Evolutionary conservation across 2,888 invertebrate genomes (phyloP).

Genomic region (Rhagonycha fulva): DNA sequence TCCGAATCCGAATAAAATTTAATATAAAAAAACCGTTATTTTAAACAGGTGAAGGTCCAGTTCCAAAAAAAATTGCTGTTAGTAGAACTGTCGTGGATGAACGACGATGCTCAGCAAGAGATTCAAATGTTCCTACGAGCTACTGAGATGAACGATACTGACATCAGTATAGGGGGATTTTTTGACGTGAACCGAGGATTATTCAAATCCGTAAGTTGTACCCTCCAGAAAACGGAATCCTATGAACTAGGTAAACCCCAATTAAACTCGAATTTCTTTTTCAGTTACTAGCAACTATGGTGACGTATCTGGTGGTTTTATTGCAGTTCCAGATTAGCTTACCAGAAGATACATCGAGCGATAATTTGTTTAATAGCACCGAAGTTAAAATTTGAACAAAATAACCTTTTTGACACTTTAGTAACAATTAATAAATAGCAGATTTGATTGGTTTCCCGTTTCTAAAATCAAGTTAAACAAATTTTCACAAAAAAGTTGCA

Average conservation of each 20-base stretch:
- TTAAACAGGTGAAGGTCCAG: constrained; percentile 64
- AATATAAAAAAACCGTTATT: not conserved
- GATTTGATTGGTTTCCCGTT: not conserved
- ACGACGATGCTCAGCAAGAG: constrained; percentile 75
- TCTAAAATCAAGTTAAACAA: not conserved
- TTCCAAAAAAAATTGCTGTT: constrained; percentile 75
- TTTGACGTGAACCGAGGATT: constrained; percentile 73
- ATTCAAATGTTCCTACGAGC: constrained; percentile 77
- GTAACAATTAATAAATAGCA: not conserved
- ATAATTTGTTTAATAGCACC: constrained; percentile 32
- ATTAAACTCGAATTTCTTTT: constrained; percentile 37
- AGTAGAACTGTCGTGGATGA: constrained; percentile 78
- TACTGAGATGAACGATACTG: constrained; percentile 77
- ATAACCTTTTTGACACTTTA: not conserved
- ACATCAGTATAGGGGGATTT: constrained; percentile 74
- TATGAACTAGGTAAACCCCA: too few species aligned
- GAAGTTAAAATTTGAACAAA: not conserved
- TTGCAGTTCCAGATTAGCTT: constrained; percentile 79
- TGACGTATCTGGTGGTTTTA: constrained; percentile 74
- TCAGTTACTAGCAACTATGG: constrained; percentile 74
- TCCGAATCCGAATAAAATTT: too few species aligned
- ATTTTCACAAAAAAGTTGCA: not conserved
- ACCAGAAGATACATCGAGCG: constrained; percentile 59
- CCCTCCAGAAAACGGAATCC: too few species aligned
- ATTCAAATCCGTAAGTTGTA: constrained; percentile 75